phyloP scores from a whole-genome alignment of 2,113 vertebrate species.

The Myrmecophaga tridactyla region DNA sequence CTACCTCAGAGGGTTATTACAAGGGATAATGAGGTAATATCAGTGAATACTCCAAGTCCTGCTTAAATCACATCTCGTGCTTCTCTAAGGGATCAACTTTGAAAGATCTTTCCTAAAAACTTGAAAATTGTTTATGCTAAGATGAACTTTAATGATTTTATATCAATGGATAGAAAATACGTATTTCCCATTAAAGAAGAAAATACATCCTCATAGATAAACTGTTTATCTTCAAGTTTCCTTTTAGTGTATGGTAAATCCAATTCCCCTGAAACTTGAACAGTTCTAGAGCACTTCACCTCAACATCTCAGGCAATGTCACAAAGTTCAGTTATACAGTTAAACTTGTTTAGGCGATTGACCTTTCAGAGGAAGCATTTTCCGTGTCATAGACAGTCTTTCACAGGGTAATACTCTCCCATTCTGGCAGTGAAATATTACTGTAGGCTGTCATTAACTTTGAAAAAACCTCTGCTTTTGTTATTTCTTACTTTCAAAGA shows the following conservation, averaged over 20 bases:
- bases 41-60: neutral
- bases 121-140: neutral
- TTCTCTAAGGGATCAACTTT: neutral
- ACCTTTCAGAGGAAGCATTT: slow-evolving; percentile 7
- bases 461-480: slow-evolving; percentile 18
- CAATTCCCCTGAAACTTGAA: slow-evolving; percentile 1
- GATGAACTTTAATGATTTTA: slow-evolving; percentile 6
- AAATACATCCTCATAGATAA: slow-evolving; percentile 11
- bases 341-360: neutral
- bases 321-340: neutral
- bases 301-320: slow-evolving; percentile 21
- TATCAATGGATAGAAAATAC: neutral
- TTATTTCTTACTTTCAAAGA: slow-evolving; percentile 46
- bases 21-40: neutral
- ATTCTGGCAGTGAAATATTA: neutral
- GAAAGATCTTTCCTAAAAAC: neutral
- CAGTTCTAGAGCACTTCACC: slow-evolving; percentile 1
- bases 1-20: neutral
- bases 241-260: slow-evolving; percentile 27
- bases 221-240: slow-evolving; percentile 23
- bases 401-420: neutral
- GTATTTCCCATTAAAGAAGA: neutral
- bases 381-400: neutral
- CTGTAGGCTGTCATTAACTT: neutral
- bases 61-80: neutral